These are phyloP conservation scores for Drosophila percnosoma DNA, from an alignment of 2,888 invertebrate genomes.

Conservation along the genomic window DNA sequence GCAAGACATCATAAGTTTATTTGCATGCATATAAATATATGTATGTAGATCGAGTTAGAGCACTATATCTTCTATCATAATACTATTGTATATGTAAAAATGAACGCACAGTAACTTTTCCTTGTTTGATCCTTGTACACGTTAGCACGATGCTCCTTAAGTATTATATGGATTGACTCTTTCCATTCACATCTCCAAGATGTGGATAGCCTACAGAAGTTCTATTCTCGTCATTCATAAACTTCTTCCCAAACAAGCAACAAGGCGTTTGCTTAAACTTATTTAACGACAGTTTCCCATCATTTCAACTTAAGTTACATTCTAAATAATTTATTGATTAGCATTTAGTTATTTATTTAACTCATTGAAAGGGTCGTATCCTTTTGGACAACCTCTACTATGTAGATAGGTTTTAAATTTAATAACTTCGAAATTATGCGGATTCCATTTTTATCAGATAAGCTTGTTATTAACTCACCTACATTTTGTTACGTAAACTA, in stretches of 20 bases:
- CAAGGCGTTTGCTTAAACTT: not conserved
- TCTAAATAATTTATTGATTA: not conserved
- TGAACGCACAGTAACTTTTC: not conserved
- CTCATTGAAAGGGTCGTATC: not conserved
- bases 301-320: not conserved
- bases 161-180: not conserved
- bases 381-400: not conserved
- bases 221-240: not conserved
- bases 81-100: not conserved
- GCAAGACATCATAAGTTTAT: not conserved
- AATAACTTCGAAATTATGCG: not conserved
- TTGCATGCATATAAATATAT: not conserved
- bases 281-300: not conserved
- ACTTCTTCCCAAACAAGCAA: not conserved
- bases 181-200: not conserved
- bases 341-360: not conserved
- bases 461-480: not conserved
- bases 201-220: not conserved
- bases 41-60: not conserved
- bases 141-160: not conserved
- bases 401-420: not conserved
- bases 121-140: not conserved
- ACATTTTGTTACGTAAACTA: conserved; percentile 3
- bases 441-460: not conserved
- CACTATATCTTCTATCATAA: not conserved